phyloP scores from a whole-genome alignment of 2,888 invertebrate genomes.

The Melieria picta region DNA sequence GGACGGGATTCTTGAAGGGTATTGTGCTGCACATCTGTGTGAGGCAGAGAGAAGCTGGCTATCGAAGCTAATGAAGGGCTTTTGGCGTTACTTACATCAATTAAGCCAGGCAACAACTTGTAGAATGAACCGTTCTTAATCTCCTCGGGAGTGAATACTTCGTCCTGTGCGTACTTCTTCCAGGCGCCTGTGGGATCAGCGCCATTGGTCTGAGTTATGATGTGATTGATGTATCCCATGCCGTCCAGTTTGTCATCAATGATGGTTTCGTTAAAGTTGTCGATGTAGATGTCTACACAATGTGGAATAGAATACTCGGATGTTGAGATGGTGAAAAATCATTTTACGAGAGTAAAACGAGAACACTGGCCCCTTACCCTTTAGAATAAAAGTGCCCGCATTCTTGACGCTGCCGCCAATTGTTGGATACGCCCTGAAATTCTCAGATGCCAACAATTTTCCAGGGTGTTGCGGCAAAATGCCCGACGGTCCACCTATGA shows the following conservation, averaged over 20 bases:
- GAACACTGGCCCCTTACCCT: slow-evolving; percentile 54
- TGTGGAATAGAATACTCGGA: background rate
- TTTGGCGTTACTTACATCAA: slow-evolving; percentile 64
- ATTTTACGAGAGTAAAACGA: too few relatives aligned
- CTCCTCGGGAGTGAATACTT: slow-evolving; percentile 54
- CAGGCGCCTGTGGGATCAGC: slow-evolving; percentile 58
- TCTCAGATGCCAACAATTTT: slow-evolving; percentile 54
- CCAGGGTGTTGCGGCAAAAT: slow-evolving; percentile 62
- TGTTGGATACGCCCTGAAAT: slow-evolving; percentile 62
- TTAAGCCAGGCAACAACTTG: slow-evolving; percentile 66
- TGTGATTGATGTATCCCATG: slow-evolving; percentile 55
- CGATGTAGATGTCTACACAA: slow-evolving; percentile 55
- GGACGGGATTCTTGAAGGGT: slow-evolving; percentile 67
- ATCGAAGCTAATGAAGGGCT: background rate
- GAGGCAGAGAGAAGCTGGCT: background rate
- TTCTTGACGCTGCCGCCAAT: slow-evolving; percentile 67
- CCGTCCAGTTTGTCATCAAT: slow-evolving; percentile 53
- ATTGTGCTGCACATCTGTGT: slow-evolving; percentile 67
- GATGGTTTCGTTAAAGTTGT: slow-evolving; percentile 59
- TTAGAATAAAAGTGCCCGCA: slow-evolving; percentile 66
- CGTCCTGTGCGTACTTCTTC: slow-evolving; percentile 56
- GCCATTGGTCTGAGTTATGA: slow-evolving; percentile 60
- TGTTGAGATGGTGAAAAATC: background rate
- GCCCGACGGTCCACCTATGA: slow-evolving; percentile 62
- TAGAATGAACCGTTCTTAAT: slow-evolving; percentile 65